phyloP scores from a whole-genome alignment of 2,888 invertebrate species.

The Cryptosula pallasiana region DNA sequence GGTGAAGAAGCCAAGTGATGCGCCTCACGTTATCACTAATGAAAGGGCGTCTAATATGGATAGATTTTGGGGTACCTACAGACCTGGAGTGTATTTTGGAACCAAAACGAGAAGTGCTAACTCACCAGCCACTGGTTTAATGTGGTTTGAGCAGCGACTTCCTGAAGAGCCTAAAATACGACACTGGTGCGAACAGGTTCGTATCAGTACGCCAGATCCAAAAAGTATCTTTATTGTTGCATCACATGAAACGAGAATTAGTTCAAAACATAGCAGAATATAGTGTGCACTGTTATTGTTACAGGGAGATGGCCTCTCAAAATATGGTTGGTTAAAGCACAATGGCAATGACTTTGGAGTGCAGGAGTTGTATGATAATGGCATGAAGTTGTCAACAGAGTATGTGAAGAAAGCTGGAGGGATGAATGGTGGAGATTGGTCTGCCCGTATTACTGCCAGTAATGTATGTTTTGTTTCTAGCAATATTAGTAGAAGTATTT shows the following conservation, averaged over 20 bases:
- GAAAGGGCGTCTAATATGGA: slow-evolving; percentile 32
- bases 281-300: background rate
- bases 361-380: slow-evolving; percentile 78
- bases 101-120: slow-evolving; percentile 81
- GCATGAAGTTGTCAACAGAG: slow-evolving; percentile 72
- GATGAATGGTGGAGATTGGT: slow-evolving; percentile 86
- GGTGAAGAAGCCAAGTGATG: slow-evolving; percentile 37
- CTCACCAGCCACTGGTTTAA: slow-evolving; percentile 84
- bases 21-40: slow-evolving; percentile 35
- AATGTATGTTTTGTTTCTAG: slow-evolving; percentile 55
- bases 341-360: slow-evolving; percentile 87
- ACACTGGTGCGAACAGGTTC: slow-evolving; percentile 84
- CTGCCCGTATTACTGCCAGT: slow-evolving; percentile 69
- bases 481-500: too few relatives aligned
- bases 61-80: slow-evolving; percentile 80
- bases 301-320: slow-evolving; percentile 40
- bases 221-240: too few relatives aligned
- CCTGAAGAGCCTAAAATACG: slow-evolving; percentile 64
- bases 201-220: too few relatives aligned
- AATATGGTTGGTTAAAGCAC: slow-evolving; percentile 86
- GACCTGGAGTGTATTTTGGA: slow-evolving; percentile 51
- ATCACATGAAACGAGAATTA: background rate
- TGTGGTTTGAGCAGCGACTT: slow-evolving; percentile 72
- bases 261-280: background rate
- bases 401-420: slow-evolving; percentile 81